Percentiles rank a stretch among this genome's conserved stretches.
phyloP scores from a whole-genome alignment of 2,888 invertebrate species.

The Thalpophila matura region DNA sequence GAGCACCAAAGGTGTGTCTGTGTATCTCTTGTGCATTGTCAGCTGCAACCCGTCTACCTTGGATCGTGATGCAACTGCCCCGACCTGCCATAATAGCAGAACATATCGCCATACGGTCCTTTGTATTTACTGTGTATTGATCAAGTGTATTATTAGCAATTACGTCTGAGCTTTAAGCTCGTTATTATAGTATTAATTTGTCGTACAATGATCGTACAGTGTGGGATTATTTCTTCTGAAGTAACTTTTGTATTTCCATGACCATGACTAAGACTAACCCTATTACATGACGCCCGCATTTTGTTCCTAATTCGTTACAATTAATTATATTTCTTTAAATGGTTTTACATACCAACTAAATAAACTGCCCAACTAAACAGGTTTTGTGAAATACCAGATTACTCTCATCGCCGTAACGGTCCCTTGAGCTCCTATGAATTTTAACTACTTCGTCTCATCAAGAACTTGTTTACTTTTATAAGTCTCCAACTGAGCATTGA shows the following conservation, averaged over 20 bases:
- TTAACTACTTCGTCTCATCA: constrained; percentile 67
- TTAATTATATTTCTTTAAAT: constrained; percentile 43
- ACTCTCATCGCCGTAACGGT: constrained; percentile 65
- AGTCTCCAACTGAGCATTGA: constrained; percentile 36
- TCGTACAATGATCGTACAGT: not conserved
- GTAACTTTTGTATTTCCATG: not conserved
- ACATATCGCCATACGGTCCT: constrained; percentile 4
- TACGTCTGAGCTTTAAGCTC: not conserved
- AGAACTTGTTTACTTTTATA: constrained; percentile 61
- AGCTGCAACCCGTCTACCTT: constrained; percentile 39
- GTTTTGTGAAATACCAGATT: constrained; percentile 68
- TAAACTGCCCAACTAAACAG: constrained; percentile 58
- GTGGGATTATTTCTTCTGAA: not conserved
- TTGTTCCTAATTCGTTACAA: constrained; percentile 19
- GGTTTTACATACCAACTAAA: constrained; percentile 55
- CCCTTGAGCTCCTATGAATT: constrained; percentile 66
- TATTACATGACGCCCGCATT: not conserved
- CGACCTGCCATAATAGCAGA: constrained; percentile 2
- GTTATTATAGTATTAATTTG: not conserved
- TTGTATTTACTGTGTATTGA: constrained; percentile 12
- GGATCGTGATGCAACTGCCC: constrained; percentile 27
- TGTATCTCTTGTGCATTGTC: constrained; percentile 17
- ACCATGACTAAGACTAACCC: not conserved
- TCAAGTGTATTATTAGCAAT: constrained; percentile 12
- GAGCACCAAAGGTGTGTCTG: constrained; percentile 12